Percentiles rank a stretch among this genome's conserved stretches.
These are phyloP conservation scores for Epiblema foenella DNA, from an alignment of 2,888 invertebrate genomes.

Conservation along the genomic window DNA sequence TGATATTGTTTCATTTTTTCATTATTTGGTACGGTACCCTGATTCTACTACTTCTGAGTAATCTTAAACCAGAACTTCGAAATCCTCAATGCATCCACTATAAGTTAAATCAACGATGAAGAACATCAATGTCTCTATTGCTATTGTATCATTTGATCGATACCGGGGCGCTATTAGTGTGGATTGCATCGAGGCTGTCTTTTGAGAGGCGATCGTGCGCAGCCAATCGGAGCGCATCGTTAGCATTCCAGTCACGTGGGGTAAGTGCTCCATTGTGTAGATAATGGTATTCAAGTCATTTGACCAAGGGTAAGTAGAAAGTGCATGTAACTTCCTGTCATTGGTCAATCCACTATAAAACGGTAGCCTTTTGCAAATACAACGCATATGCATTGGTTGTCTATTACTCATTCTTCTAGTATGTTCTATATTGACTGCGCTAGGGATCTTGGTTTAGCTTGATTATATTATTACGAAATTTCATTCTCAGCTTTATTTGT, in stretches of 20 bases:
- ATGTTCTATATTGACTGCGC: background rate
- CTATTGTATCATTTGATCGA: constrained; percentile 66
- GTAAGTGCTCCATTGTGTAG: constrained; percentile 37
- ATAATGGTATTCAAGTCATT: constrained; percentile 29
- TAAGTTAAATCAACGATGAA: constrained; percentile 6
- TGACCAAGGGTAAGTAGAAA: constrained; percentile 31
- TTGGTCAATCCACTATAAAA: background rate
- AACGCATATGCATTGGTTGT: background rate
- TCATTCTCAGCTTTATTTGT: too few species aligned
- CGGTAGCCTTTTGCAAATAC: background rate
- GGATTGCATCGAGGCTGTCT: constrained; percentile 63
- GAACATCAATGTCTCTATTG: constrained; percentile 52
- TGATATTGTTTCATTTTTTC: too few species aligned
- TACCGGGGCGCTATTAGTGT: constrained; percentile 67
- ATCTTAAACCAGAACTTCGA: too few species aligned
- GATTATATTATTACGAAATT: background rate
- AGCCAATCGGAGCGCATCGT: constrained; percentile 67
- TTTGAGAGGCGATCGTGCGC: constrained; percentile 67
- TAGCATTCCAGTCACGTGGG: constrained; percentile 49
- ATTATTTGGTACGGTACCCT: too few species aligned
- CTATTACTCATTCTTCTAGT: background rate
- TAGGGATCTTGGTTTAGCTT: background rate
- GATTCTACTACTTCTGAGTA: too few species aligned
- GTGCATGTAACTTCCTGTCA: constrained; percentile 33
- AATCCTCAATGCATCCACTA: background rate